These are phyloP conservation scores for Odontesthes bonariensis DNA, from an alignment of 2,113 vertebrate species.

Conservation along the genomic window DNA sequence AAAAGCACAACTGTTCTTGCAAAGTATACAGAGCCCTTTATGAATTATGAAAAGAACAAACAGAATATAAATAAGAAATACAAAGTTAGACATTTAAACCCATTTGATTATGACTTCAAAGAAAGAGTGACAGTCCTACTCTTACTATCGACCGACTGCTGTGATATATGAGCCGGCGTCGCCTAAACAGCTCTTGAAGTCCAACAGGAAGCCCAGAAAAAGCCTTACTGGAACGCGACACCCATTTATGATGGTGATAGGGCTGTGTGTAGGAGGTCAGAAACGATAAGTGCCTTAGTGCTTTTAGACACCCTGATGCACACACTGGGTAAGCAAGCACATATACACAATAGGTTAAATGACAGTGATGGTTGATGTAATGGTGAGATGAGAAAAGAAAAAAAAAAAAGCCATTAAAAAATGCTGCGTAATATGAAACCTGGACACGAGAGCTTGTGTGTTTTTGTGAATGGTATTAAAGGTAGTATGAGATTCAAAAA, in stretches of 20 bases:
- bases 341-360: slow-evolving; percentile 32
- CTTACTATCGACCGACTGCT: background rate
- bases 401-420: too few species aligned
- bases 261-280: slow-evolving; percentile 34
- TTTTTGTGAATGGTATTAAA: background rate
- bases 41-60: too few species aligned
- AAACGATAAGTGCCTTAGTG: slow-evolving; percentile 58
- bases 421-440: slow-evolving; percentile 48
- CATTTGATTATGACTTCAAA: too few species aligned
- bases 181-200: slow-evolving; percentile 19
- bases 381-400: slow-evolving; percentile 26
- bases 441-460: background rate
- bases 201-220: slow-evolving; percentile 61
- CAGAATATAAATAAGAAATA: too few species aligned
- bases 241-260: slow-evolving; percentile 46
- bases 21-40: too few species aligned
- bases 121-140: too few species aligned
- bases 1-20: too few species aligned
- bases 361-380: slow-evolving; percentile 47
- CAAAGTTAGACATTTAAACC: too few species aligned
- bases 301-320: slow-evolving; percentile 49
- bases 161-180: background rate
- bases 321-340: background rate
- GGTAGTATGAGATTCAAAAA: background rate
- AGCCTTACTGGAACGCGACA: slow-evolving; percentile 59